Evolutionary conservation across 2,888 invertebrate genomes (phyloP).

Genomic region (Gortyna flavago): DNA sequence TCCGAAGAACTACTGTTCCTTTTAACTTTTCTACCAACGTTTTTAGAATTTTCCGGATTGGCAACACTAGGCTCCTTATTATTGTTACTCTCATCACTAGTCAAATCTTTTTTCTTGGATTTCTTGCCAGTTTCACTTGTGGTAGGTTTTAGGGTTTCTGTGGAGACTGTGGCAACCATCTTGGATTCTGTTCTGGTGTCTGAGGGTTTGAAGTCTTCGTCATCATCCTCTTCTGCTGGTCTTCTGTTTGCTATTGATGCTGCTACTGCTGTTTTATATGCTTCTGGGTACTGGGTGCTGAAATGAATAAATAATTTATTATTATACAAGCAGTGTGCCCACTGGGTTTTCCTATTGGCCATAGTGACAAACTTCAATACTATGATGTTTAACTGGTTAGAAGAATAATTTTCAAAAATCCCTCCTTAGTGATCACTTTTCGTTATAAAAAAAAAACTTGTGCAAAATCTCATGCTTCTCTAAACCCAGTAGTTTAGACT

Average conservation of each 20-base stretch:
- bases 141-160: slow-evolving; percentile 86
- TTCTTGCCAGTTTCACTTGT: slow-evolving; percentile 77
- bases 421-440: neutral
- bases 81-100: slow-evolving; percentile 67
- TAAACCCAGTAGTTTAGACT: too few relatives aligned
- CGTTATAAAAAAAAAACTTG: neutral
- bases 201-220: slow-evolving; percentile 78
- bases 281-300: slow-evolving; percentile 92
- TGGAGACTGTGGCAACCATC: slow-evolving; percentile 87
- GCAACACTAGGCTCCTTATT: slow-evolving; percentile 82
- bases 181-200: slow-evolving; percentile 79
- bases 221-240: slow-evolving; percentile 82
- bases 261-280: slow-evolving; percentile 91
- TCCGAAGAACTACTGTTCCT: slow-evolving; percentile 90
- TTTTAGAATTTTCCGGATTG: slow-evolving; percentile 65
- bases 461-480: neutral
- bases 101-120: slow-evolving; percentile 76
- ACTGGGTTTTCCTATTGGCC: neutral
- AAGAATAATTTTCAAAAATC: neutral
- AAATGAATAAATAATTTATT: slow-evolving; percentile 2
- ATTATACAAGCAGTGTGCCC: neutral
- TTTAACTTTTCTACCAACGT: slow-evolving; percentile 71
- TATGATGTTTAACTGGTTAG: neutral
- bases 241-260: slow-evolving; percentile 86
- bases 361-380: neutral